These are phyloP conservation scores for Dione vanillae DNA, from an alignment of 2,888 invertebrate genomes.

Conservation along the genomic window DNA sequence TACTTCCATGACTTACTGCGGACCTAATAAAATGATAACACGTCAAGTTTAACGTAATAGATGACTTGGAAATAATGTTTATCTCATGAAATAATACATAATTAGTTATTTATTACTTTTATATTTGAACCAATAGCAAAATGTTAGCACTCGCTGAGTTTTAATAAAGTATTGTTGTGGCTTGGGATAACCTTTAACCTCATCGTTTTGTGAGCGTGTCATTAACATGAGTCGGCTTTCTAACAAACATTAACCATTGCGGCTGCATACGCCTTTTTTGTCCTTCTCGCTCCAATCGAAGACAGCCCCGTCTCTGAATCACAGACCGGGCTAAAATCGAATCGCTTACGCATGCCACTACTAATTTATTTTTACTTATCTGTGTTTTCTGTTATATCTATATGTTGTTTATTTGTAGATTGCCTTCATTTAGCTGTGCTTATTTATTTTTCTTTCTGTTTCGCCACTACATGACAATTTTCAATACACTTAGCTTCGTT, in stretches of 20 bases:
- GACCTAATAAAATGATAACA: constrained; percentile 18
- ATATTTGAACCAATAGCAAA: constrained; percentile 27
- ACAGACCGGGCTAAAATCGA: constrained; percentile 15
- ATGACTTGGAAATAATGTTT: constrained; percentile 13
- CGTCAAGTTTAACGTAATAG: constrained; percentile 16
- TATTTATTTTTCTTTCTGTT: constrained; percentile 45
- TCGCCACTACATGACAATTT: constrained; percentile 50
- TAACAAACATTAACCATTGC: constrained; percentile 73
- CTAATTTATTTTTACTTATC: constrained; percentile 48
- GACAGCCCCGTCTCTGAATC: constrained; percentile 17
- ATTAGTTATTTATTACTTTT: not conserved
- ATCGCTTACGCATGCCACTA: constrained; percentile 50
- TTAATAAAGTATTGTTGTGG: constrained; percentile 81
- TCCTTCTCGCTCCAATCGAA: constrained; percentile 31
- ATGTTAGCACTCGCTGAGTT: constrained; percentile 55
- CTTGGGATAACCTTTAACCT: constrained; percentile 68
- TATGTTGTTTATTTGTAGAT: constrained; percentile 35
- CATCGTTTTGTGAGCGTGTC: constrained; percentile 54
- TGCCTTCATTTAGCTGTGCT: constrained; percentile 48
- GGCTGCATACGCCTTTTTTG: constrained; percentile 70
- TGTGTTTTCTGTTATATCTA: constrained; percentile 45
- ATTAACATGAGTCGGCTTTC: constrained; percentile 66
- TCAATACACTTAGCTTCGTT: constrained; percentile 62
- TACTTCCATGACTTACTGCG: not conserved
- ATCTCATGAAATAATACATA: constrained; percentile 26